Evolutionary conservation across 2,113 vertebrate species (phyloP).

Genomic region (Vanacampus margaritifer): DNA sequence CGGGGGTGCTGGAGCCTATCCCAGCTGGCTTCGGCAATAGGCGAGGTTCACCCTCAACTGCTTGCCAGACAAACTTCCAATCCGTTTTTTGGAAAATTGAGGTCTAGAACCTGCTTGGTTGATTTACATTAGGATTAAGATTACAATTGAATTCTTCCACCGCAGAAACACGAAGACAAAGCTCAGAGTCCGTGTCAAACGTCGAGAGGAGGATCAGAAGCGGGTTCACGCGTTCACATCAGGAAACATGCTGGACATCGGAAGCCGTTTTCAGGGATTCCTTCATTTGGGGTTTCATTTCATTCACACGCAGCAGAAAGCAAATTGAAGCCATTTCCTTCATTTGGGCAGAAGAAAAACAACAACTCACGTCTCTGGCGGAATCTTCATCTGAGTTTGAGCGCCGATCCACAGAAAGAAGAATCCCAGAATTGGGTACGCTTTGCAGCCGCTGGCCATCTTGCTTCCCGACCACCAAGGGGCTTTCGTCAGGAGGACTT

Average conservation of each 20-base stretch:
- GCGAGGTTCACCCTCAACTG: too few species aligned
- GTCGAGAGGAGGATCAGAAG: background rate
- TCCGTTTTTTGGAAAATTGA: too few species aligned
- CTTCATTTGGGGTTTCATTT: background rate
- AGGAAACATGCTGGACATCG: background rate
- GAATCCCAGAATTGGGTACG: constrained; percentile 63
- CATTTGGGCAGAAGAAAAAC: background rate
- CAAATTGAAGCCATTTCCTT: background rate
- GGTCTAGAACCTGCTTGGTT: too few species aligned
- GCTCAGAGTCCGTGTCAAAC: background rate
- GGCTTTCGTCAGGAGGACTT: constrained; percentile 12
- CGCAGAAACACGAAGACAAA: background rate
- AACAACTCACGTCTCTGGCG: constrained; percentile 85
- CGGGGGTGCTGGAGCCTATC: too few species aligned
- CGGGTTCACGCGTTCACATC: background rate
- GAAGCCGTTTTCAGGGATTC: background rate
- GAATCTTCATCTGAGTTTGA: constrained; percentile 81
- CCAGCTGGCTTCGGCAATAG: too few species aligned
- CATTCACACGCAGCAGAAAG: background rate
- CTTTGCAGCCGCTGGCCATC: constrained; percentile 46
- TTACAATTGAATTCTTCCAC: background rate
- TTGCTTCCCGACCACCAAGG: constrained; percentile 11
- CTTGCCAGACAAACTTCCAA: too few species aligned
- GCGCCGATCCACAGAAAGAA: constrained; percentile 63
- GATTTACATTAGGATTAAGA: too few species aligned